Evolutionary conservation across 2,113 vertebrate genomes (phyloP).

Genomic region (Oncorhynchus clarkii): DNA sequence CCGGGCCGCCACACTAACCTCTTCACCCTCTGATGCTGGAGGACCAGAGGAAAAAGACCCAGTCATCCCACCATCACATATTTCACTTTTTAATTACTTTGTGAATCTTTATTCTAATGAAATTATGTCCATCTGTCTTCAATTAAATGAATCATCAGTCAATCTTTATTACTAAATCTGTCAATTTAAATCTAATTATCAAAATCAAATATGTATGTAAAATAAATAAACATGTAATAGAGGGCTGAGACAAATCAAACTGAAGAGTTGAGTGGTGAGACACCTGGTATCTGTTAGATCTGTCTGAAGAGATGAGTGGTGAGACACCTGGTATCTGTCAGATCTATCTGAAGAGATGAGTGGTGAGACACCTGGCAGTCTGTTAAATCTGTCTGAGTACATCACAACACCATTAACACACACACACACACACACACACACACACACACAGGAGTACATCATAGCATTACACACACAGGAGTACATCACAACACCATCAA

Average conservation of each 20-base stretch:
- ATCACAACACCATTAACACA: too few relatives aligned
- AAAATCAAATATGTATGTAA: conserved; percentile 54
- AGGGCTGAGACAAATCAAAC: conserved; percentile 70
- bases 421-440: too few relatives aligned
- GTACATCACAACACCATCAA: too few relatives aligned
- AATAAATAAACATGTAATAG: conserved; percentile 45
- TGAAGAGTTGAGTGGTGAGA: conserved; percentile 9
- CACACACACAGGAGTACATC: too few relatives aligned
- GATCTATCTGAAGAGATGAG: too few relatives aligned
- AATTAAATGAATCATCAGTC: conserved; percentile 25
- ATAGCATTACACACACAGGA: too few relatives aligned
- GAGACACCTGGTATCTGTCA: too few relatives aligned
- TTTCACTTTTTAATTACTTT: conserved; percentile 28
- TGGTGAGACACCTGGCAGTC: too few relatives aligned
- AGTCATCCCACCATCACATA: conserved; percentile 41
- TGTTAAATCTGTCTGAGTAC: too few relatives aligned
- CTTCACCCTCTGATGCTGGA: conserved; percentile 54
- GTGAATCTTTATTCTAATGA: not conserved
- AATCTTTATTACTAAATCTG: conserved; percentile 18
- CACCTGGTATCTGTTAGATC: conserved; percentile 44
- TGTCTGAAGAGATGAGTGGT: conserved; percentile 33
- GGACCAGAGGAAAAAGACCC: conserved; percentile 40
- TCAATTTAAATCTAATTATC: too few relatives aligned
- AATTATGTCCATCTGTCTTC: conserved; percentile 20
- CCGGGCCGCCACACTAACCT: conserved; percentile 53